Evolutionary conservation across 92 coral and sea anemone species (phyloP).

Genomic region (Metridium senile): DNA sequence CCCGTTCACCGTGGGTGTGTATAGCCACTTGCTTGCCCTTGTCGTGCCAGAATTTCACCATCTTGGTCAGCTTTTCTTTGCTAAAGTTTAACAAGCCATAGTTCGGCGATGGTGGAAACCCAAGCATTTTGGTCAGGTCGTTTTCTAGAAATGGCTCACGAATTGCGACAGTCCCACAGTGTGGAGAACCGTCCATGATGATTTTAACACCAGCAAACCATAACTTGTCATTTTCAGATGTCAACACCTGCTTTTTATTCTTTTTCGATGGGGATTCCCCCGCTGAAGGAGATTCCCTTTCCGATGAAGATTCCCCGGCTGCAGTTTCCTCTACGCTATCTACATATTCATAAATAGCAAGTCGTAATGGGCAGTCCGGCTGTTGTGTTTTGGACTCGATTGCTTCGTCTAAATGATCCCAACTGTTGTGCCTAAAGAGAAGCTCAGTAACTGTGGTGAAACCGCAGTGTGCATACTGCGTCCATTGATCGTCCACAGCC

Average conservation of each 20-base stretch:
- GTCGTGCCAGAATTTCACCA: constrained; percentile 40
- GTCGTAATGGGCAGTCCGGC: constrained; percentile 42
- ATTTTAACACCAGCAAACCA: constrained; percentile 73
- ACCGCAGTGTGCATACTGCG: constrained; percentile 45
- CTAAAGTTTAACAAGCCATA: constrained; percentile 48
- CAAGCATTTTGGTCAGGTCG: constrained; percentile 53
- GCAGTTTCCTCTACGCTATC: not conserved
- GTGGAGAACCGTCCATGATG: constrained; percentile 79
- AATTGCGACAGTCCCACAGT: constrained; percentile 69
- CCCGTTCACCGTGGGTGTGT: constrained; percentile 79
- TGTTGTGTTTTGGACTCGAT: not conserved
- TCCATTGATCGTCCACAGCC: constrained; percentile 46
- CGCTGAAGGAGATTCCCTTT: not conserved
- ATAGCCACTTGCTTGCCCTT: constrained; percentile 64
- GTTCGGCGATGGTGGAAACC: constrained; percentile 55
- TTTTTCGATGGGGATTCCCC: not conserved
- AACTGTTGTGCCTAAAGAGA: not conserved
- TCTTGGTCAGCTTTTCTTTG: constrained; percentile 20
- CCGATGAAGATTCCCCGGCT: not conserved
- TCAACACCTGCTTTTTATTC: not conserved
- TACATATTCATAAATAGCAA: constrained; percentile 36
- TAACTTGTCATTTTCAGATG: constrained; percentile 37
- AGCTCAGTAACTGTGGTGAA: constrained; percentile 63
- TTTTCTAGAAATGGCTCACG: constrained; percentile 58
- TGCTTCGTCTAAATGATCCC: not conserved